Conservation (phyloP, 2,888 invertebrate species). For the Erebia aethiops region DNA sequence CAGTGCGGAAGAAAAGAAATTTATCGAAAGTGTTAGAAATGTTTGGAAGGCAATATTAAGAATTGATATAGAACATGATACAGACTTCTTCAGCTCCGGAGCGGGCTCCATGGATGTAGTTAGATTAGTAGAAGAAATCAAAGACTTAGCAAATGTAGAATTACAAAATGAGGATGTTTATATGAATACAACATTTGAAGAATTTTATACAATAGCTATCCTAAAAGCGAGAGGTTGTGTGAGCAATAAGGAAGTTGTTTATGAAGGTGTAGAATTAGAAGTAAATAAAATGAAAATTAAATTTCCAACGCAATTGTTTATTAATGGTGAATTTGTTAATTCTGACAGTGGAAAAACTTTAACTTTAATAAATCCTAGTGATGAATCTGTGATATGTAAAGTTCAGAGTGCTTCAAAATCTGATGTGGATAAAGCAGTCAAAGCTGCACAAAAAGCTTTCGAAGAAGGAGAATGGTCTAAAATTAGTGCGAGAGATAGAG, state of each 20-base stretch:
- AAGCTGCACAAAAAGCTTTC: constrained; percentile 94
- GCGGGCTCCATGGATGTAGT: constrained; percentile 99
- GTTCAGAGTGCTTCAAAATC: constrained; percentile 88
- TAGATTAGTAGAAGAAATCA: constrained; percentile 95
- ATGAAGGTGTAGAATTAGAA: constrained; percentile 88
- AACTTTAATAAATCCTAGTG: constrained; percentile 91
- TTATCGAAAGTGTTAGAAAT: constrained; percentile 84
- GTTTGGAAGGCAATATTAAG: constrained; percentile 95
- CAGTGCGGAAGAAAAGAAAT: constrained; percentile 87
- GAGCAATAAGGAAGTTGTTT: constrained; percentile 83
- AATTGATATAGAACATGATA: constrained; percentile 87
- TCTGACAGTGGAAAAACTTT: constrained; percentile 86
- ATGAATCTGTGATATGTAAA: constrained; percentile 90
- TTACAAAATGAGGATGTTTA: constrained; percentile 95
- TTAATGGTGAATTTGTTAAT: constrained; percentile 94
- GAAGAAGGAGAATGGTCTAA: constrained; percentile 96
- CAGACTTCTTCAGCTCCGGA: constrained; percentile 96
- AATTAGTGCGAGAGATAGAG: constrained; percentile 95
- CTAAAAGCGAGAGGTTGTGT: constrained; percentile 85
- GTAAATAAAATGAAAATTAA: constrained; percentile 92
- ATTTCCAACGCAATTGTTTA: constrained; percentile 95
- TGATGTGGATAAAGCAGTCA: constrained; percentile 95
- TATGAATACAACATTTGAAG: constrained; percentile 94
- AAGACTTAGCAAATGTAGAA: constrained; percentile 89
- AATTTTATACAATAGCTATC: constrained; percentile 89